Percentiles rank a stretch among this genome's conserved stretches.
These are phyloP conservation scores for Galeopsomyia nigrocyanea DNA, from an alignment of 2,888 invertebrate species.

Conservation along the genomic window DNA sequence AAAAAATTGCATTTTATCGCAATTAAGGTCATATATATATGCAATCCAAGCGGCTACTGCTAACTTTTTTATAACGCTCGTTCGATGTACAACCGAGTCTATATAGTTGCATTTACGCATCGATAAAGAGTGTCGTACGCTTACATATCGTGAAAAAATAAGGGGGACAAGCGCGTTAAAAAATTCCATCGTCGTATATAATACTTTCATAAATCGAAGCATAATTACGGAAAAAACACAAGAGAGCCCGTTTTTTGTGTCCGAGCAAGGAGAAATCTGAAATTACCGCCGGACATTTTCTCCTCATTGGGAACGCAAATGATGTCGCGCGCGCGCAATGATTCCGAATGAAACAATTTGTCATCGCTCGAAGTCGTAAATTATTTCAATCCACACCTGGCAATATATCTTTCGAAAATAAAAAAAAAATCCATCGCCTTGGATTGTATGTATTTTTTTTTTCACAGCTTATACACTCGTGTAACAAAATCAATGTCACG, in stretches of 20 bases:
- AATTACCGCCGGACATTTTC: background rate
- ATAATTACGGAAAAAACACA: background rate
- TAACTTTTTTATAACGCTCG: no score
- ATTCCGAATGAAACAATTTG: no score
- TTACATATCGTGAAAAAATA: background rate
- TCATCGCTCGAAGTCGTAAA: background rate
- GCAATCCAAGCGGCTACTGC: no score
- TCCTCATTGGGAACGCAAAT: background rate
- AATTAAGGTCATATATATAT: no score
- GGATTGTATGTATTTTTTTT: no score
- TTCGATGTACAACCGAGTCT: no score
- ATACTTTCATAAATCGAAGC: background rate
- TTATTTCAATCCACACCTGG: background rate
- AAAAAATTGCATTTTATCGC: constrained; percentile 17
- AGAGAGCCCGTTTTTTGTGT: background rate
- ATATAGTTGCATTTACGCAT: no score
- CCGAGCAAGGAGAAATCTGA: background rate
- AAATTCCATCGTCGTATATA: background rate
- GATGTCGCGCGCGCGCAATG: background rate
- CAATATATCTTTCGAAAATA: background rate
- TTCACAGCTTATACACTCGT: background rate
- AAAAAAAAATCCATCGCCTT: no score
- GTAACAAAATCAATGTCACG: constrained; percentile 2
- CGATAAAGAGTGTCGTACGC: no score
- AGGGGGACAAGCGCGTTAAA: no score